A percentile compares a stretch with the other conserved stretches of the same genome.
These are phyloP conservation scores for Camponotus floridanus DNA, from an alignment of 1,140 invertebrate genomes.

Conservation along the genomic window DNA sequence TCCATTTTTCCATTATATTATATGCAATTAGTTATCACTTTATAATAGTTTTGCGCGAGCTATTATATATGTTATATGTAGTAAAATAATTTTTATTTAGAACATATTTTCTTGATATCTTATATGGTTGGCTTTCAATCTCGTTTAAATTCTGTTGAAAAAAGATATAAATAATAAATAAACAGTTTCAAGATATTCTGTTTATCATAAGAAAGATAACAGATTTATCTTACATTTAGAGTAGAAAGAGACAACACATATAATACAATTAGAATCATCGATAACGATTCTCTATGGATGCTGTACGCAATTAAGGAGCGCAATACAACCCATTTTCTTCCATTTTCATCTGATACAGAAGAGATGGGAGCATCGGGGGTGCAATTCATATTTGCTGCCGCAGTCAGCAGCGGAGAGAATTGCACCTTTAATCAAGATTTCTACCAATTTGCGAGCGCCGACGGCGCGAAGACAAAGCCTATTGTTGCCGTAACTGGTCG, in stretches of 20 bases:
- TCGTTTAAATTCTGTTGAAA: too few species aligned
- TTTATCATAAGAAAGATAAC: neutral
- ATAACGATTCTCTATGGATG: conserved; percentile 21
- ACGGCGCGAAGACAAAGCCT: conserved; percentile 86
- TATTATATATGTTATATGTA: conserved; percentile 1
- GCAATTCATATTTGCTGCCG: conserved; percentile 81
- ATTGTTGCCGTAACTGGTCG: conserved; percentile 86
- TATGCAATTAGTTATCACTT: neutral
- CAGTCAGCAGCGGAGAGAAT: conserved; percentile 81
- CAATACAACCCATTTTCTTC: conserved; percentile 67
- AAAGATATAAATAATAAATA: too few species aligned
- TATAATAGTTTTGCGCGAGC: neutral
- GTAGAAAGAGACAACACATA: neutral
- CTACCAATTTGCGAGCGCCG: conserved; percentile 86
- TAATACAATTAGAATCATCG: conserved; percentile 49
- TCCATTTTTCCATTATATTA: neutral
- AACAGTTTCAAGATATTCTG: neutral
- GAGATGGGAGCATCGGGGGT: conserved; percentile 74
- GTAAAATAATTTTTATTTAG: neutral
- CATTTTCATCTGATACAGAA: conserved; percentile 73
- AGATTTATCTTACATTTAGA: neutral
- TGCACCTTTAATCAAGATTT: conserved; percentile 87
- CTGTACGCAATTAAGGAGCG: conserved; percentile 47
- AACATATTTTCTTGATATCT: neutral
- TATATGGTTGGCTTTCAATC: neutral